Conservation (phyloP, 2,113 vertebrate species). For the Pavo muticus region DNA sequence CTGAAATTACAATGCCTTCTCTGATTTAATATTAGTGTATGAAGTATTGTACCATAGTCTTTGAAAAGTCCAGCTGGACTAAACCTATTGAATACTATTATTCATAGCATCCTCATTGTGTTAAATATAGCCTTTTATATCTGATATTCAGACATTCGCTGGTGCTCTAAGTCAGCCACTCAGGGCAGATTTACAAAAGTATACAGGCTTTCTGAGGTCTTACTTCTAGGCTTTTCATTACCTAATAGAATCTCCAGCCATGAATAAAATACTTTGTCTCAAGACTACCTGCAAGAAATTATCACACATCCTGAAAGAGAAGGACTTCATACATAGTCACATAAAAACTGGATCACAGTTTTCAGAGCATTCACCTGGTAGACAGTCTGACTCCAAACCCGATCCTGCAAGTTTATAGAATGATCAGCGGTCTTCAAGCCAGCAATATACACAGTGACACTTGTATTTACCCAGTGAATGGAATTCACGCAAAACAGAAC, state of each 20-base stretch:
- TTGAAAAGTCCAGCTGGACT: neutral
- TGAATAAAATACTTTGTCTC: neutral
- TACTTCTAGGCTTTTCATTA: neutral
- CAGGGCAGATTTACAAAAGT: neutral
- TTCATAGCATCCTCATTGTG: neutral
- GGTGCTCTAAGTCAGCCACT: neutral
- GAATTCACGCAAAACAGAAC: neutral
- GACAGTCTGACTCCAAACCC: neutral
- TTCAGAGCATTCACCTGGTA: neutral
- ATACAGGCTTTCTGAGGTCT: neutral
- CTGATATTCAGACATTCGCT: neutral
- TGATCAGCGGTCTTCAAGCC: neutral
- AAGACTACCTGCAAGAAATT: neutral
- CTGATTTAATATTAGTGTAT: neutral
- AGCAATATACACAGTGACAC: neutral
- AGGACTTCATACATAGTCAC: neutral
- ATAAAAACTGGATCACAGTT: neutral
- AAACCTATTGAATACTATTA: neutral
- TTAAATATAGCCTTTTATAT: neutral
- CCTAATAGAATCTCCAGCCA: neutral
- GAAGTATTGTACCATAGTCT: neutral
- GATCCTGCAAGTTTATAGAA: neutral
- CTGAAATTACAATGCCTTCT: neutral
- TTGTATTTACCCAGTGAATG: neutral
- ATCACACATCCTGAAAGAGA: neutral